phyloP scores from a whole-genome alignment of 2,113 vertebrate species.

The Trematocara zebra region DNA sequence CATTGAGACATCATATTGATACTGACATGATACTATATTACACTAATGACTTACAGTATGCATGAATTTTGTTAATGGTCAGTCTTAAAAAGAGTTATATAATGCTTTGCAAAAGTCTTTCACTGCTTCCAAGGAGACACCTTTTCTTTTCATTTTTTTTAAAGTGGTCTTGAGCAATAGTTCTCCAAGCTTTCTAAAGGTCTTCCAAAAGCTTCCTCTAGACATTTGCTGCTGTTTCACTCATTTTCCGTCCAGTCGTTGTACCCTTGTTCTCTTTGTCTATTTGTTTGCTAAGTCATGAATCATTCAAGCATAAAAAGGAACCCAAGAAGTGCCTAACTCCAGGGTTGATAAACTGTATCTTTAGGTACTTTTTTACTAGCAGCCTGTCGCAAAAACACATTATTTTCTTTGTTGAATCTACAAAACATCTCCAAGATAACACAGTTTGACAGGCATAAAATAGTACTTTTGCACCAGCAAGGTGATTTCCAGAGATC shows the following conservation, averaged over 20 bases:
- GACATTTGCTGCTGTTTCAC: not conserved
- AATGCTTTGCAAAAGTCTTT: not conserved
- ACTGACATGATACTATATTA: not conserved
- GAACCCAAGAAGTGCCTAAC: not conserved
- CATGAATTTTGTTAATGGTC: not conserved
- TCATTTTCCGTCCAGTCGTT: not conserved
- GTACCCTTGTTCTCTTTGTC: not conserved
- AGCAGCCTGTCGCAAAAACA: not conserved
- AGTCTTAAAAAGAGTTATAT: not conserved
- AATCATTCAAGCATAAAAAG: not conserved
- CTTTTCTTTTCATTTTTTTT: not conserved
- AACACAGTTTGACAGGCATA: not conserved
- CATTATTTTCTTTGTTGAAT: not conserved
- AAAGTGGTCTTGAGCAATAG: not conserved
- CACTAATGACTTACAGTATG: not conserved
- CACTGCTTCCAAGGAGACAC: not conserved
- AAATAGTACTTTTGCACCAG: not conserved
- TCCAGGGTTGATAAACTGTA: not conserved
- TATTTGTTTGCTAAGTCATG: not conserved
- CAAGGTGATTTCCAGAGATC: not conserved
- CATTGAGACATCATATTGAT: not conserved
- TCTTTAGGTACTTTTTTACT: not conserved
- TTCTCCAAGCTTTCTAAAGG: not conserved
- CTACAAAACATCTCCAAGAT: not conserved
- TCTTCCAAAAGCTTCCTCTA: not conserved